Conservation (phyloP, 2,888 invertebrate species). For the Calephelis perditalis region DNA sequence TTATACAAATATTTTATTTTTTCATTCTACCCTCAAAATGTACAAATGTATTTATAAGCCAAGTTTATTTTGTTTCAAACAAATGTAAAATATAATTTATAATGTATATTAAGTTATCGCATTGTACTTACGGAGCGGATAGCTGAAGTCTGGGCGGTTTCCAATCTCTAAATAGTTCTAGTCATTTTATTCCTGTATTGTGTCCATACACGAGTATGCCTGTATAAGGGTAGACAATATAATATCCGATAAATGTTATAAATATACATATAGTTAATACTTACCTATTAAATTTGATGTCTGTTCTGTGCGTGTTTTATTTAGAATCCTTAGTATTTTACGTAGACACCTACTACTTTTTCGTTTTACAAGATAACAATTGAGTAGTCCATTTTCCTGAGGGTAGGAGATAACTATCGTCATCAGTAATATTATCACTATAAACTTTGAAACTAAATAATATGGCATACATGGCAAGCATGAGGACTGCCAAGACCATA, state of each 20-base stretch:
- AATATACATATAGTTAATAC: slow-evolving; percentile 65
- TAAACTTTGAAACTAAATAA: too few species aligned
- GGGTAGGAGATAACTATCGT: too few species aligned
- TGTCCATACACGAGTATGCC: slow-evolving; percentile 63
- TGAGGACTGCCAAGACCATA: too few species aligned
- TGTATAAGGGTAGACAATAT: slow-evolving; percentile 73
- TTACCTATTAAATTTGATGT: slow-evolving; percentile 78
- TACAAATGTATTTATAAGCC: too few species aligned
- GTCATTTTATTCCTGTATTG: slow-evolving; percentile 73
- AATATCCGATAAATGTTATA: slow-evolving; percentile 73
- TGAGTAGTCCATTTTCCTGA: too few species aligned
- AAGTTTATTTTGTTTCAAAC: too few species aligned
- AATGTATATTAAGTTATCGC: slow-evolving; percentile 3
- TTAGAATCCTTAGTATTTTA: slow-evolving; percentile 25
- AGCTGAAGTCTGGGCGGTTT: slow-evolving; percentile 52
- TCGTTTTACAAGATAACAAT: too few species aligned
- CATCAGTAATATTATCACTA: too few species aligned
- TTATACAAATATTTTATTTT: too few species aligned
- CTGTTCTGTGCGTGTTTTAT: slow-evolving; percentile 65
- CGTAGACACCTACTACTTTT: too few species aligned
- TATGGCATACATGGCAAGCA: too few species aligned
- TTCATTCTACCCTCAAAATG: too few species aligned
- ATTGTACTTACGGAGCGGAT: slow-evolving; percentile 23
- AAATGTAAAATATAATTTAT: not conserved
- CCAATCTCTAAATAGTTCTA: slow-evolving; percentile 66